Evolutionary conservation across 2,797 vertebrate genomes (phyloP).

Genomic region (Peromyscus melanophrys): DNA sequence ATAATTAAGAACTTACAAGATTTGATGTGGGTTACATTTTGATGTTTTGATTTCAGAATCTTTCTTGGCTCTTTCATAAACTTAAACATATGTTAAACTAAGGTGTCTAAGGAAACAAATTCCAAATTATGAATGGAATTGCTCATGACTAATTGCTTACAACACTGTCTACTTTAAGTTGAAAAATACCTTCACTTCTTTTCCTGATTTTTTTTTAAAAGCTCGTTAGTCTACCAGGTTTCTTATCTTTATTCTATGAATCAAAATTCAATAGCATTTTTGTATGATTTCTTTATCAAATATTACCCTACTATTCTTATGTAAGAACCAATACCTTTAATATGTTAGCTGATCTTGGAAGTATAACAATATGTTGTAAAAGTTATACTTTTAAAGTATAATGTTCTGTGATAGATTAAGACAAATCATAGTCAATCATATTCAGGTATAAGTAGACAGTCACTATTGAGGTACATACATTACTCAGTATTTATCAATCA

Average conservation of each 20-base stretch:
- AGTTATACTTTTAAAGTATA: neutral
- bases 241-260: constrained; percentile 4
- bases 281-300: neutral
- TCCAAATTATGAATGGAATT: neutral
- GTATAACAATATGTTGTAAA: neutral
- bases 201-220: neutral
- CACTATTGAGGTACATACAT: neutral
- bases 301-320: neutral
- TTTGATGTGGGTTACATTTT: neutral
- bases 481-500: neutral
- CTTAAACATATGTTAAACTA: constrained; percentile 7
- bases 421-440: neutral
- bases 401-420: constrained; percentile 12
- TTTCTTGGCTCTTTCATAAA: neutral
- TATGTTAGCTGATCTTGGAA: neutral
- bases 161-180: neutral
- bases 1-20: neutral
- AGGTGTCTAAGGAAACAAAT: neutral
- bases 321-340: neutral
- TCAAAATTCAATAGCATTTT: constrained; percentile 8
- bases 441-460: neutral
- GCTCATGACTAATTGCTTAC: constrained; percentile 16
- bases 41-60: neutral
- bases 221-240: neutral
- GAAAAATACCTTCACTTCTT: constrained; percentile 15